A percentile compares a stretch with the other conserved stretches of the same genome.
Evolutionary conservation across 2,113 vertebrate genomes (phyloP).

Genomic region (Eira barbara): DNA sequence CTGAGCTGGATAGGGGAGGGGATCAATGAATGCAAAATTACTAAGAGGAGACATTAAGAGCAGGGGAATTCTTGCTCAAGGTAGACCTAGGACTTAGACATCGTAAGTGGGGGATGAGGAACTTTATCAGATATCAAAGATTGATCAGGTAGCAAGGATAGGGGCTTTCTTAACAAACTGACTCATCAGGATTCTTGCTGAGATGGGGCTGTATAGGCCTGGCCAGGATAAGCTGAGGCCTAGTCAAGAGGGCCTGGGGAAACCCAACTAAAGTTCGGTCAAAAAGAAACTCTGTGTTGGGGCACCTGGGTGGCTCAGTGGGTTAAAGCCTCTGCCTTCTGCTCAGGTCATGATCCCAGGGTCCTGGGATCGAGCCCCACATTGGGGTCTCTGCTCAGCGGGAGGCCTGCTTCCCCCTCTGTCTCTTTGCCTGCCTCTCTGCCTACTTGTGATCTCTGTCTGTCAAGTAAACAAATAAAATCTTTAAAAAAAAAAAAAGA

Average conservation of each 20-base stretch:
- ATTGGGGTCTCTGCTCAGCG: too few relatives aligned
- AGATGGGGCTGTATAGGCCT: neutral
- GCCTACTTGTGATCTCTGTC: too few relatives aligned
- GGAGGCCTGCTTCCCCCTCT: too few relatives aligned
- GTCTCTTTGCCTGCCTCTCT: too few relatives aligned
- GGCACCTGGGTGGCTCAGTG: too few relatives aligned
- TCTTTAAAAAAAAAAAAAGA: neutral
- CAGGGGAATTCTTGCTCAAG: neutral
- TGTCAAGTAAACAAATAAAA: too few relatives aligned
- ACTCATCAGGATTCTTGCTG: neutral
- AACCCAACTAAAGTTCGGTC: neutral
- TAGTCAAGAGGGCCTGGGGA: neutral
- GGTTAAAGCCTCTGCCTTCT: too few relatives aligned
- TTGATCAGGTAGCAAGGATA: neutral
- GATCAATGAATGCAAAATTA: neutral
- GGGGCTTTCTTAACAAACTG: neutral
- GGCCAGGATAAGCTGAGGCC: neutral
- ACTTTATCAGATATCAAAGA: neutral
- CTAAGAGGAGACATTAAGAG: neutral
- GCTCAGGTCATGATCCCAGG: too few relatives aligned
- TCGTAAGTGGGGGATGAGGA: neutral
- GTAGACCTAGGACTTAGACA: neutral
- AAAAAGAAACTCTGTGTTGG: neutral
- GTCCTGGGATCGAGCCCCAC: too few relatives aligned
- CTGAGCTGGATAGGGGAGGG: neutral